Evolutionary conservation across 2,797 vertebrate genomes (phyloP), one percentile per base, ranked within the genome.

Genomic region (Esox lucius): DNA sequence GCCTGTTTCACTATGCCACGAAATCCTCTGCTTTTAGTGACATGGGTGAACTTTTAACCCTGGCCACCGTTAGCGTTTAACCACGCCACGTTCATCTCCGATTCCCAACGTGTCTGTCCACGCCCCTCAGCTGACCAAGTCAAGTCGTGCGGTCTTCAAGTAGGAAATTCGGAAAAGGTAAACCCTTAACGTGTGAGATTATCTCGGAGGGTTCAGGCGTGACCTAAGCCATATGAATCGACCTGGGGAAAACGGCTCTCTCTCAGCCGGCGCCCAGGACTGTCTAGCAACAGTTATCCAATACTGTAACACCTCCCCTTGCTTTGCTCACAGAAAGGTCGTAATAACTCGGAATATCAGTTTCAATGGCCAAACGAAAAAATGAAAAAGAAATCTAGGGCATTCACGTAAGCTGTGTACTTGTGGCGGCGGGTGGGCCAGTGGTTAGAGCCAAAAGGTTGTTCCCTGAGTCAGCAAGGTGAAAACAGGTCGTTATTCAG

Each of bases 181-280:
- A 94, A 93, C 94, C 92, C 91, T 87, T 76, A 83, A 79, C 86
- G 89, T 86, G 90, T 81, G 80, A 91, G 92, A 94, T 93, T 93
- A 94, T 92, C 91, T 91, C 13, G 24, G 42, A 48, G 85, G 92
- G 90, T 91, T 92, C 90, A 91, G 83, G 71, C 69, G 84, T 31
- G 70, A 85, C 88, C 87, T 78, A 80, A 90, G 87, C 86, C 83
- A 89, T 35, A 9, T 22, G 56, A 28, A 42, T 16, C 28, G 71
- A 66, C 26, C 24, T 26, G 33, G 13, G 61, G 77, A 72, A 65
- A 70, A 75, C 69, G 7, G 16, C 24, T 26, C 9, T 48, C 15
- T 28, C 28, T 53, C 49, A 5, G 5, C 84, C 82, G 85, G 81
- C 82, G 75, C n/a, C 7, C 7, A 77, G 70, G 73, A 74, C 84